These are phyloP conservation scores for Pseudopodoces humilis DNA, from an alignment of 2,113 vertebrate species.

Conservation along the genomic window DNA sequence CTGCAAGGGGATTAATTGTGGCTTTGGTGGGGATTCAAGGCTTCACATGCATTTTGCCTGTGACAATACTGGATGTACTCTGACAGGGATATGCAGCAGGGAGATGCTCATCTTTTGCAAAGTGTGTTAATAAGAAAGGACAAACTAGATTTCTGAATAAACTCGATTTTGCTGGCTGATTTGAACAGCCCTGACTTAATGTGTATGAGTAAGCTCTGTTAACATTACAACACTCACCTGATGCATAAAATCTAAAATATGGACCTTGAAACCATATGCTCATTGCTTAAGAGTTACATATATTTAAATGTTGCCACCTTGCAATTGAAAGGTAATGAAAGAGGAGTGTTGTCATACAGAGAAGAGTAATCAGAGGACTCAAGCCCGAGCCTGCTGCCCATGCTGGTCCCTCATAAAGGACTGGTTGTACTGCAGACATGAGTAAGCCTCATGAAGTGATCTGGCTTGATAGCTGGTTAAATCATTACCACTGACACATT, in stretches of 20 bases:
- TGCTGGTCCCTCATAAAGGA: neutral
- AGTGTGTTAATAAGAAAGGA: conserved; percentile 23
- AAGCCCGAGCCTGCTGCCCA: neutral
- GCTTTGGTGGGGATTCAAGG: conserved; percentile 32
- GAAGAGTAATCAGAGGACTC: neutral
- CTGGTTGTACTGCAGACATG: neutral
- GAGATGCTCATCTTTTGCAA: neutral
- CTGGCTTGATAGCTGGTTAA: neutral
- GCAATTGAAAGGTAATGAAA: conserved; percentile 15
- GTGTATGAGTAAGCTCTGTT: neutral
- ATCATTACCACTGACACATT: neutral
- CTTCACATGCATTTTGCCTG: neutral
- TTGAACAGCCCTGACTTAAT: neutral
- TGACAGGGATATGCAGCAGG: neutral
- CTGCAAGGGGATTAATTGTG: neutral
- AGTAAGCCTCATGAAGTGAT: neutral
- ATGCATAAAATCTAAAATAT: neutral
- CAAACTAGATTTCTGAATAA: conserved; percentile 10
- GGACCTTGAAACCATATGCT: neutral
- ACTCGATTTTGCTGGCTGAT: conserved; percentile 1
- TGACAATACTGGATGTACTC: neutral
- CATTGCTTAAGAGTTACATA: conserved; percentile 23
- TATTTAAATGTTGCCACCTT: conserved; percentile 31
- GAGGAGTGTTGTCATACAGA: neutral
- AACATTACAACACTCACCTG: neutral